phyloP scores from a whole-genome alignment of 2,797 vertebrate species.

The Eupleurogrammus muticus region DNA sequence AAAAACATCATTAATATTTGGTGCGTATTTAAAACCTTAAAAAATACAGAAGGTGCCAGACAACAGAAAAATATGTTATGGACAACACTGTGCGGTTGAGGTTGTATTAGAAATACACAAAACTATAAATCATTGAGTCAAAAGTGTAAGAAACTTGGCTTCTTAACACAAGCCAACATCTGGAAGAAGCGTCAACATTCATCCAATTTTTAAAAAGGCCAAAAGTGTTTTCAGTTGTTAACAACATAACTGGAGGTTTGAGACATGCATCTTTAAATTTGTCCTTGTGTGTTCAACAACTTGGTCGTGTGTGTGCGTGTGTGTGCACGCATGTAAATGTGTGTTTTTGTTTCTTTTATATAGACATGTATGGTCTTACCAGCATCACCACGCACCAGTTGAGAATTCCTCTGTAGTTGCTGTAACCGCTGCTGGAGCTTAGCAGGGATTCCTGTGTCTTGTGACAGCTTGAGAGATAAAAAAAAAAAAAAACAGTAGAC shows the following conservation, averaged over 20 bases:
- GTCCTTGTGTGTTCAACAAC: neutral
- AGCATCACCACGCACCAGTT: conserved; percentile 97
- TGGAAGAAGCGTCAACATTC: neutral
- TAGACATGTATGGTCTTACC: conserved; percentile 81
- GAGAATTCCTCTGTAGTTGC: conserved; percentile 92
- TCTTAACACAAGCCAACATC: neutral
- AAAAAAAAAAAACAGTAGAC: conserved; percentile 19
- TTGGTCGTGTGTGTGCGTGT: neutral
- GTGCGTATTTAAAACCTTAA: neutral
- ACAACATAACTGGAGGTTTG: too few relatives aligned
- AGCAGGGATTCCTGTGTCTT: conserved; percentile 88
- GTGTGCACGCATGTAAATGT: neutral
- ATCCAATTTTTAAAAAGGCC: neutral
- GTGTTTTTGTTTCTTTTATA: neutral
- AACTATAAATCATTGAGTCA: neutral
- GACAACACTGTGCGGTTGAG: neutral
- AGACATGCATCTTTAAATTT: neutral
- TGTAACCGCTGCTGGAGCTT: conserved; percentile 90
- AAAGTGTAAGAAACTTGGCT: neutral
- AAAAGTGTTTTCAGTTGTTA: too few relatives aligned
- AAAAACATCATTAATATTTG: neutral
- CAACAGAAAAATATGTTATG: neutral
- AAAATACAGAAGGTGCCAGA: neutral
- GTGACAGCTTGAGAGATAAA: conserved; percentile 84
- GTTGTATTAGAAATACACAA: neutral